Conservation (phyloP, 2,888 invertebrate genomes). For the Epinotia bilunana region DNA sequence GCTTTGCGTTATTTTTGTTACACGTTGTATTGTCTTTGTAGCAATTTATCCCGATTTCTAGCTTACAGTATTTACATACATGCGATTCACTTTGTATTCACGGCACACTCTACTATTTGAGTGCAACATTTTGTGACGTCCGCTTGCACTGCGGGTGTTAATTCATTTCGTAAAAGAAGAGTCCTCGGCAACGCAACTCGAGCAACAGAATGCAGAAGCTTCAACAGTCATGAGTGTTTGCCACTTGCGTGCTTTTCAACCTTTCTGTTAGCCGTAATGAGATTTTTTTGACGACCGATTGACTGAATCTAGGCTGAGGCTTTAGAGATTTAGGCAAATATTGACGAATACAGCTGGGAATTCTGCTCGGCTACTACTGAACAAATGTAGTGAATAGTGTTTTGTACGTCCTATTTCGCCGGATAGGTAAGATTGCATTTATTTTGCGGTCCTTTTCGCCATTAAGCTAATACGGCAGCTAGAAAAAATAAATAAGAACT, state of each 20-base stretch:
- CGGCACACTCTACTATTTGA: neutral
- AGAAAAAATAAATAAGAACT: no score
- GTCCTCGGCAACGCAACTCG: constrained; percentile 30
- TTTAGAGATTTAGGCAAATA: constrained; percentile 22
- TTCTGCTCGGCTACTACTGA: neutral
- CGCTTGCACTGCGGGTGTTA: constrained; percentile 18
- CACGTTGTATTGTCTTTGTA: constrained; percentile 1
- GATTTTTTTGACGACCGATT: constrained; percentile 31
- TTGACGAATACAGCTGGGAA: neutral
- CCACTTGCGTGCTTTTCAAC: constrained; percentile 26
- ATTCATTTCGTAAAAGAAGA: constrained; percentile 38
- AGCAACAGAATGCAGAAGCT: constrained; percentile 29
- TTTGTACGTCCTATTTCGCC: neutral
- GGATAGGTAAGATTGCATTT: no score
- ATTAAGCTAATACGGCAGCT: no score
- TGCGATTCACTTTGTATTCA: constrained; percentile 18
- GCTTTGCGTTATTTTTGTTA: no score
- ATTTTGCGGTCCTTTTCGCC: no score
- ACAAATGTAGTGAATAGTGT: neutral
- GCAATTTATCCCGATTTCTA: neutral
- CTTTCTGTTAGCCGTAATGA: constrained; percentile 29
- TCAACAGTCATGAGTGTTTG: constrained; percentile 39
- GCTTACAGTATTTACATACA: neutral
- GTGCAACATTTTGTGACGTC: constrained; percentile 3
- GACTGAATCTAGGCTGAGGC: constrained; percentile 14